phyloP scores from a whole-genome alignment of 2,113 vertebrate genomes.

The Chaetura pelagica region DNA sequence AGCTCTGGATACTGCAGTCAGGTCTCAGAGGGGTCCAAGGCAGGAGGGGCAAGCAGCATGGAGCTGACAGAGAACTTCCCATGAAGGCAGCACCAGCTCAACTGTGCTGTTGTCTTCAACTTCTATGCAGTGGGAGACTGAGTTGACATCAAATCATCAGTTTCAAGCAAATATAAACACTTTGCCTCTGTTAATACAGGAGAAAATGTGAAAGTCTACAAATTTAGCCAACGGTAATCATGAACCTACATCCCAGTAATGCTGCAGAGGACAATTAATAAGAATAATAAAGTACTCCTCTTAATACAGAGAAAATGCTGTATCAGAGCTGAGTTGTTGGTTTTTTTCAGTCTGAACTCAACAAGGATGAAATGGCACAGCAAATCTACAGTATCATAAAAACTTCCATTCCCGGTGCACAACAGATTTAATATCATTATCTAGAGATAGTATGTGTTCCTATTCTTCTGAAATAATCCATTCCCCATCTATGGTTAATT shows the following conservation, averaged over 20 bases:
- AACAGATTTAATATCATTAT: constrained; percentile 30
- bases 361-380: neutral
- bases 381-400: neutral
- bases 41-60: neutral
- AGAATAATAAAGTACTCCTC: neutral
- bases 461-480: constrained; percentile 19
- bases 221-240: neutral
- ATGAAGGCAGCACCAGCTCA: neutral
- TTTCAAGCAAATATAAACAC: neutral
- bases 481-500: constrained; percentile 31
- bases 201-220: neutral
- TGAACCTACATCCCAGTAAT: neutral
- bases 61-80: neutral
- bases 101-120: neutral
- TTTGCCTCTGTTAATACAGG: neutral
- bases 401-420: neutral
- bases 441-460: constrained; percentile 19
- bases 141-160: neutral
- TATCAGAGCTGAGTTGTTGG: neutral
- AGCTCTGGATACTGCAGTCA: neutral
- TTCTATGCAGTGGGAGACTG: neutral
- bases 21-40: fast-evolving
- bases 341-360: neutral
- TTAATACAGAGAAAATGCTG: neutral
- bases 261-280: neutral